Evolutionary conservation across 2,113 vertebrate species (phyloP).

Genomic region (Acanthochromis polyacanthus): DNA sequence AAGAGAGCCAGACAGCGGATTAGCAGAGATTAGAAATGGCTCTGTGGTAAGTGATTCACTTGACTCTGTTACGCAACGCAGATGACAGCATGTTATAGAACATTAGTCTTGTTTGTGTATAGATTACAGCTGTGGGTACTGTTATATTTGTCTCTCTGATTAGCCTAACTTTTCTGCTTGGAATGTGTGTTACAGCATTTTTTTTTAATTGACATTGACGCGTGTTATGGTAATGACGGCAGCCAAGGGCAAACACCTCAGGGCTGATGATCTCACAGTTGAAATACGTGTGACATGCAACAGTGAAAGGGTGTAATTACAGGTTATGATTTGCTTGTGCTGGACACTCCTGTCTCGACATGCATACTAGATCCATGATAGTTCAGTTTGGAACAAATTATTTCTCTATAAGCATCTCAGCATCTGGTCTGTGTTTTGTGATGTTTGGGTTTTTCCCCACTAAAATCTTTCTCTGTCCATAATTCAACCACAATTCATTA

Average conservation of each 20-base stretch:
- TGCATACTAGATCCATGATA: conserved; percentile 35
- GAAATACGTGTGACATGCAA: conserved; percentile 29
- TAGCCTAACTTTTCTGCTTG: conserved; percentile 28
- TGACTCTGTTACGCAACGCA: conserved; percentile 77
- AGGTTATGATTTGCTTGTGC: conserved; percentile 28
- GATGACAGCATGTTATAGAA: conserved; percentile 62
- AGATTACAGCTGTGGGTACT: conserved; percentile 47
- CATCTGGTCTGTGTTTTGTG: neutral
- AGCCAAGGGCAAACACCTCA: conserved; percentile 27
- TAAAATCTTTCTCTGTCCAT: neutral
- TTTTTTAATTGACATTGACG: conserved; percentile 37
- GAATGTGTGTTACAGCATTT: conserved; percentile 37
- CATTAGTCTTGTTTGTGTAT: conserved; percentile 66
- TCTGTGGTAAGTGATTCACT: conserved; percentile 80
- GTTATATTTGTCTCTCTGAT: conserved; percentile 59
- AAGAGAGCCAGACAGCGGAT: conserved; percentile 70
- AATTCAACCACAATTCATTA: conserved; percentile 27
- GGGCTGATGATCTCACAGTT: conserved; percentile 33
- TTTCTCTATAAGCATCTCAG: conserved; percentile 8
- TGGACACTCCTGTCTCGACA: conserved; percentile 45
- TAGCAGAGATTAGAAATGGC: conserved; percentile 78
- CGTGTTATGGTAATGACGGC: neutral
- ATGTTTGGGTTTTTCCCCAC: conserved; percentile 4
- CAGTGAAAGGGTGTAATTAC: conserved; percentile 62
- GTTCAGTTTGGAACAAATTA: conserved; percentile 33